These are phyloP conservation scores for Hylaeus anthracinus DNA, from an alignment of 1,140 invertebrate species.

Conservation along the genomic window DNA sequence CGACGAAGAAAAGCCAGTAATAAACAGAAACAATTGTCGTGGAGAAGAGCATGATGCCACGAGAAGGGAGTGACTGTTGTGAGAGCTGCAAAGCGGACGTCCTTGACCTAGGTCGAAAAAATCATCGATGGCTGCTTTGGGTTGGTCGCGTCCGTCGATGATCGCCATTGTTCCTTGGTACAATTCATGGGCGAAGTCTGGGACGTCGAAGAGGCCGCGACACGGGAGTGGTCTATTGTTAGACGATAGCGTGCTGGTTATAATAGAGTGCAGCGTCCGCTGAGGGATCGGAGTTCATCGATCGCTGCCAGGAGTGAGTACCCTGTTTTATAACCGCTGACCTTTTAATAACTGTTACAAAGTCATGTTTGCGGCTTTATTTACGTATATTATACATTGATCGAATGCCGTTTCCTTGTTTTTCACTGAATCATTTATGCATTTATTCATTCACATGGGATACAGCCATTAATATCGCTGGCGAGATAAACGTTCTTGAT, in stretches of 20 bases:
- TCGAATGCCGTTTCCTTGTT: not conserved
- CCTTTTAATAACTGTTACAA: too few species aligned
- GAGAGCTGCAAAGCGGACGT: not conserved
- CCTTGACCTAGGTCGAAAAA: conserved; percentile 32
- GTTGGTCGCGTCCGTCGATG: not conserved
- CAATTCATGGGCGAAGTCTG: not conserved
- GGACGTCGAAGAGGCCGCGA: not conserved
- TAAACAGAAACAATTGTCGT: not conserved
- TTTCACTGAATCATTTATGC: not conserved
- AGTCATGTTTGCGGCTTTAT: not conserved
- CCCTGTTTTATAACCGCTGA: not conserved
- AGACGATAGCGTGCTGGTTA: conserved; percentile 31
- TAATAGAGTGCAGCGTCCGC: conserved; percentile 36
- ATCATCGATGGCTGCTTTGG: conserved; percentile 3
- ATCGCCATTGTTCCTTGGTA: not conserved
- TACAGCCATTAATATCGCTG: too few species aligned
- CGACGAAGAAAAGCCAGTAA: too few species aligned
- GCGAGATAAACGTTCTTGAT: too few species aligned
- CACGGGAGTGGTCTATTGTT: conserved; percentile 33
- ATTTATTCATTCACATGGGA: too few species aligned
- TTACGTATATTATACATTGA: not conserved
- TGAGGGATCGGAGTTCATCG: conserved; percentile 33
- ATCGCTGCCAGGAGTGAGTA: conserved; percentile 36
- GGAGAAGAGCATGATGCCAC: too few species aligned
- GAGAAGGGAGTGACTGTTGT: not conserved